These are phyloP conservation scores for Ceyx margarethae DNA, from an alignment of 2,113 vertebrate genomes.

Conservation along the genomic window DNA sequence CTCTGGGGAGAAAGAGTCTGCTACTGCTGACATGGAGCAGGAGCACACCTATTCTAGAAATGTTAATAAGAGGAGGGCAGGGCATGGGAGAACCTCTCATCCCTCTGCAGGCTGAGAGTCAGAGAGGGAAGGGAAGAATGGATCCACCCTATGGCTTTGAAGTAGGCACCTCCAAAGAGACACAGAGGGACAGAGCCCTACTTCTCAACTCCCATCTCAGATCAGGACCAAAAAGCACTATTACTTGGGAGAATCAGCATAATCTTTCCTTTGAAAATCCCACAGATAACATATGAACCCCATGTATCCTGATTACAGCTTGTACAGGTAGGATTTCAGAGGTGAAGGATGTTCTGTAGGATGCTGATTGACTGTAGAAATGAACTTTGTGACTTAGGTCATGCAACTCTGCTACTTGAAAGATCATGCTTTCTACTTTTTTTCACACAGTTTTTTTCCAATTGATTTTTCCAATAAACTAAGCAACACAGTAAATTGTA, in stretches of 20 bases:
- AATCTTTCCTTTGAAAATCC: background rate
- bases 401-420: rapidly evolving
- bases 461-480: background rate
- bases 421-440: background rate
- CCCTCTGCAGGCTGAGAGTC: rapidly evolving
- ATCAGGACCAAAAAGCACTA: background rate
- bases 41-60: background rate
- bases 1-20: background rate
- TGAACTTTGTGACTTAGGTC: background rate
- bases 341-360: background rate
- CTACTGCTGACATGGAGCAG: rapidly evolving
- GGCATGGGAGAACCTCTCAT: background rate
- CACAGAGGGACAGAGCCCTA: rapidly evolving
- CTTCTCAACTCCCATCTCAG: background rate
- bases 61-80: rapidly evolving
- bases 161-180: background rate
- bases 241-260: background rate
- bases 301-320: background rate
- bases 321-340: background rate
- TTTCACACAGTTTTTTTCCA: too few species aligned
- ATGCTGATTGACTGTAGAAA: background rate
- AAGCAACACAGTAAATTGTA: background rate
- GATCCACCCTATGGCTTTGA: background rate
- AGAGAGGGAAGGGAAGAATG: background rate
- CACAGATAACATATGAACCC: rapidly evolving